Evolutionary conservation across 2,888 invertebrate genomes (phyloP).

Genomic region (Lasioglossum leucozonium): DNA sequence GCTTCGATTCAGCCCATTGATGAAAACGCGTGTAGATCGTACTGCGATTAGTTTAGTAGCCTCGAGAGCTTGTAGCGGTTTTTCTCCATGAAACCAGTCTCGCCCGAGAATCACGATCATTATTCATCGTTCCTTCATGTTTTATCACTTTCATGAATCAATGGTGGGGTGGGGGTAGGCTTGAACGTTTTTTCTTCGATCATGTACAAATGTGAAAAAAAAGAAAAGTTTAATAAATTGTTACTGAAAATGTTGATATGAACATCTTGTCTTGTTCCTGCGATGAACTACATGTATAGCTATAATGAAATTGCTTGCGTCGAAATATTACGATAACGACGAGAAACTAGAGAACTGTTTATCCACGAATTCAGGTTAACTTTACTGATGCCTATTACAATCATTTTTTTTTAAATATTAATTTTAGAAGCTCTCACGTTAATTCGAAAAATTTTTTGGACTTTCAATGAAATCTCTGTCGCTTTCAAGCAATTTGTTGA

Average conservation of each 20-base stretch:
- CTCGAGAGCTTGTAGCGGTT: conserved; percentile 79
- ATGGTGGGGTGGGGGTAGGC: conserved; percentile 33
- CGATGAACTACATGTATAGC: neutral
- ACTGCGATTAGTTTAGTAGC: conserved; percentile 44
- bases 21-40: conserved; percentile 8
- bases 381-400: too few species aligned
- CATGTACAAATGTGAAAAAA: conserved; percentile 66
- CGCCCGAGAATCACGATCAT: conserved; percentile 66
- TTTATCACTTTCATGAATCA: conserved; percentile 35
- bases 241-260: conserved; percentile 80
- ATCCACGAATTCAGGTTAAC: too few species aligned
- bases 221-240: conserved; percentile 80
- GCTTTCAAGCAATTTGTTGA: too few species aligned
- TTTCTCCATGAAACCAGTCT: conserved; percentile 74
- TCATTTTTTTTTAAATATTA: neutral
- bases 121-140: conserved; percentile 40
- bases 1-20: neutral
- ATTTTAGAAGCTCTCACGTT: neutral
- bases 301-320: too few species aligned
- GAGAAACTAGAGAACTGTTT: too few species aligned
- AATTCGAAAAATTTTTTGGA: too few species aligned
- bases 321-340: too few species aligned
- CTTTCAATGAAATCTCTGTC: too few species aligned
- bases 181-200: conserved; percentile 45
- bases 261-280: conserved; percentile 27